Percentiles rank a stretch among this genome's conserved stretches.
Evolutionary conservation across 1,140 invertebrate genomes (phyloP).

Genomic region (Physella acuta): DNA sequence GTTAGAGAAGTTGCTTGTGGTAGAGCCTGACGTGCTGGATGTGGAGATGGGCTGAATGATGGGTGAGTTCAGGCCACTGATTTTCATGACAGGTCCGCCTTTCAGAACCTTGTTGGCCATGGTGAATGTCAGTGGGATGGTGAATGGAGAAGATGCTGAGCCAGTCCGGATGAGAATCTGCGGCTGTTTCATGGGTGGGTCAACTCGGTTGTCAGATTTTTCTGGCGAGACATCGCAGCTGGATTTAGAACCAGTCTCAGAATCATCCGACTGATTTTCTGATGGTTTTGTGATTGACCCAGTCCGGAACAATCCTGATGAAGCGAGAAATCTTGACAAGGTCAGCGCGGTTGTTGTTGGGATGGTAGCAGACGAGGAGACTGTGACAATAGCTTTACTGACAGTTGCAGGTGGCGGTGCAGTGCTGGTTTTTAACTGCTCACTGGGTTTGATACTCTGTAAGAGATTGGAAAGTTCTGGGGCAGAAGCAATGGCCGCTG

Average conservation of each 20-base stretch:
- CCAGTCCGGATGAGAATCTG: slow-evolving; percentile 19
- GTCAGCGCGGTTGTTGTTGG: slow-evolving; percentile 18
- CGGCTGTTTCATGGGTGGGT: slow-evolving; percentile 1
- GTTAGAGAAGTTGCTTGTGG: neutral
- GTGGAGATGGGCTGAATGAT: slow-evolving; percentile 6
- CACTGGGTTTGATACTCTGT: slow-evolving; percentile 9
- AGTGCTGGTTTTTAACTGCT: neutral
- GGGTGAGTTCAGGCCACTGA: neutral
- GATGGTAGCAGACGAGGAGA: neutral
- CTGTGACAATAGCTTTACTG: neutral
- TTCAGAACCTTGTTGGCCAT: slow-evolving; percentile 23
- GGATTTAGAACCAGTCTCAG: neutral
- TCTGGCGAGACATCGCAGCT: neutral
- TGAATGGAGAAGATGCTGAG: slow-evolving; percentile 11
- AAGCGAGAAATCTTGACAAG: slow-evolving; percentile 11
- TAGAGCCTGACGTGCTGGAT: neutral
- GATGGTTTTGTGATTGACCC: neutral
- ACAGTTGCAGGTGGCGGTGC: neutral
- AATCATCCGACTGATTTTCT: neutral
- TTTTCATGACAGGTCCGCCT: neutral
- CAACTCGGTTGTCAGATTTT: neutral
- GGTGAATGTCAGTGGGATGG: slow-evolving; percentile 17
- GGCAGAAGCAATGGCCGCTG: slow-evolving; percentile 23
- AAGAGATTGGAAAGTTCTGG: slow-evolving; percentile 24
- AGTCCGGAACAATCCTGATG: slow-evolving; percentile 12